Conservation (phyloP, 2,113 vertebrate genomes). For the Mionectes macconnelli region DNA sequence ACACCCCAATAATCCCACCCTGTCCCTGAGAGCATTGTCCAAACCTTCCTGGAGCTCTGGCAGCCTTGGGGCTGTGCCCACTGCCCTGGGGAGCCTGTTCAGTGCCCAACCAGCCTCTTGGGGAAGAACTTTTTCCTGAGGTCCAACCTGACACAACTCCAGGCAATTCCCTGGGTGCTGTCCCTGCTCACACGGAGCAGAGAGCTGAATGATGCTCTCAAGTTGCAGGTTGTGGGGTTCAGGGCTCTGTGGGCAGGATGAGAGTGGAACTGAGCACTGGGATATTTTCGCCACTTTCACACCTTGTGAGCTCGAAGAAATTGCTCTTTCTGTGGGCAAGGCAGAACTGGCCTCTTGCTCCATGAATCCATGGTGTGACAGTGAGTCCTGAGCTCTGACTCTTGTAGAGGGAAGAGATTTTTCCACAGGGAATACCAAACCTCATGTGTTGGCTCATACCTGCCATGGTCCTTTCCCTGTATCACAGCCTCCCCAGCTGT, state of each 20-base stretch:
- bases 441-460: background rate
- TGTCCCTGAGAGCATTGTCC: fast-evolving
- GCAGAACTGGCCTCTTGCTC: background rate
- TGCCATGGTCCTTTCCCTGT: fast-evolving
- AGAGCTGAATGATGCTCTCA: background rate
- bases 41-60: background rate
- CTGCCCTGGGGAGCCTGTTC: background rate
- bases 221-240: background rate
- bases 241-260: background rate
- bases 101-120: background rate
- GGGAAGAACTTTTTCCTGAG: background rate
- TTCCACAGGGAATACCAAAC: background rate
- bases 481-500: background rate
- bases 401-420: background rate
- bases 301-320: background rate
- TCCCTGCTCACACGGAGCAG: background rate
- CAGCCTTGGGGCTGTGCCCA: background rate
- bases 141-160: background rate
- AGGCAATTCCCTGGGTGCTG: fast-evolving
- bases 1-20: background rate
- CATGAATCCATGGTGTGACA: background rate
- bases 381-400: background rate
- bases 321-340: background rate
- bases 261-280: background rate
- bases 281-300: background rate